phyloP scores from a whole-genome alignment of 1,140 invertebrate species.

The Hyphantria cunea region DNA sequence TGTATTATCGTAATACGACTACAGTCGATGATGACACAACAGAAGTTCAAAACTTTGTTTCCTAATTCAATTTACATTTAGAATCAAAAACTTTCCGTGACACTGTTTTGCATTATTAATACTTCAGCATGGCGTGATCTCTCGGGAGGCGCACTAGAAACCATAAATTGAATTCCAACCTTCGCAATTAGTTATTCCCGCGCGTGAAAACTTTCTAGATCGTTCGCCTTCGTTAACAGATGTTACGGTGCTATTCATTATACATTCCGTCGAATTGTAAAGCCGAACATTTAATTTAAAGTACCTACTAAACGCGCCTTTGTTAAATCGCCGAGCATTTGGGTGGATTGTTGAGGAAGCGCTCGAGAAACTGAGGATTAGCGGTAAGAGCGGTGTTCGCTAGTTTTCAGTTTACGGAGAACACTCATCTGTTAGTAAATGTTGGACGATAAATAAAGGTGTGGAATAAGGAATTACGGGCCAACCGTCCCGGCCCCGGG shows the following conservation, averaged over 20 bases:
- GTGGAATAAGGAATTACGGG: slow-evolving; percentile 47
- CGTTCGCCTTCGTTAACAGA: slow-evolving; percentile 82
- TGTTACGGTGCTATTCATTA: slow-evolving; percentile 81
- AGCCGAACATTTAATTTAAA: slow-evolving; percentile 81
- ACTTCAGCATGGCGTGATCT: slow-evolving; percentile 77
- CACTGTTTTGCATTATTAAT: slow-evolving; percentile 82
- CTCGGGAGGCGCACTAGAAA: slow-evolving; percentile 75
- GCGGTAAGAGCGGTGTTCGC: slow-evolving; percentile 45
- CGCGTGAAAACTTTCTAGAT: slow-evolving; percentile 81
- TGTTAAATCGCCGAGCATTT: slow-evolving; percentile 72
- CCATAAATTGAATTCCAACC: slow-evolving; percentile 81
- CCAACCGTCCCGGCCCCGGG: slow-evolving; percentile 10
- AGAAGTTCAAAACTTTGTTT: slow-evolving; percentile 69
- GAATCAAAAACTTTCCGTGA: slow-evolving; percentile 81
- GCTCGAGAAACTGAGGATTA: slow-evolving; percentile 58
- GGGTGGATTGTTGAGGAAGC: slow-evolving; percentile 59
- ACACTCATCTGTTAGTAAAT: slow-evolving; percentile 51
- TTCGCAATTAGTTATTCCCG: slow-evolving; percentile 82
- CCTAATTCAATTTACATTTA: slow-evolving; percentile 79
- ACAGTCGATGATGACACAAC: slow-evolving; percentile 61
- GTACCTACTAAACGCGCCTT: slow-evolving; percentile 74
- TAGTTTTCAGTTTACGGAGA: slow-evolving; percentile 50
- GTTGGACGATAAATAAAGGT: slow-evolving; percentile 54
- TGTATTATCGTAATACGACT: slow-evolving; percentile 47
- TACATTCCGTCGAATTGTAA: slow-evolving; percentile 81